These are phyloP conservation scores for Spheniscus humboldti DNA, from an alignment of 2,797 vertebrate genomes.

Conservation along the genomic window DNA sequence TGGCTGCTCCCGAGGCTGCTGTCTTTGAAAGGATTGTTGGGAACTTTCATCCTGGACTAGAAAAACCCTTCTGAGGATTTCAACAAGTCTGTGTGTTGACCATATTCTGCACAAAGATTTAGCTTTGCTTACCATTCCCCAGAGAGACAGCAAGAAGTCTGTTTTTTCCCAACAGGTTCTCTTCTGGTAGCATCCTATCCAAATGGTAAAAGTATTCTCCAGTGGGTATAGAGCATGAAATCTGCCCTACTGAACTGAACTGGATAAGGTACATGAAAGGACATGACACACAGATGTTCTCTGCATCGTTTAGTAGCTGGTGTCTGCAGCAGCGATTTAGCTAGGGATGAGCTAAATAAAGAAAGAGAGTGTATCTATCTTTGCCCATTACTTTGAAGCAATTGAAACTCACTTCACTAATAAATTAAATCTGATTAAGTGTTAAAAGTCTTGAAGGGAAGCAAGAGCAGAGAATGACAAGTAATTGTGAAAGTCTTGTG, in stretches of 20 bases:
- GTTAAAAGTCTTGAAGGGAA: neutral
- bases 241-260: neutral
- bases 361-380: neutral
- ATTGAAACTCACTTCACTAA: neutral
- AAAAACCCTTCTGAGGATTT: neutral
- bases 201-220: neutral
- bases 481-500: neutral
- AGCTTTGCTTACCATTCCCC: neutral
- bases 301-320: neutral
- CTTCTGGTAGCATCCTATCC: neutral
- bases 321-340: neutral
- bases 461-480: neutral
- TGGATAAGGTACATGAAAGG: neutral
- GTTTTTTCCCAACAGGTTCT: neutral
- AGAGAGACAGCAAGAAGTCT: neutral
- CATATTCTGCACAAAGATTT: neutral
- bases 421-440: neutral
- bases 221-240: neutral
- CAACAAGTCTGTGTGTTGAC: neutral
- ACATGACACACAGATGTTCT: neutral
- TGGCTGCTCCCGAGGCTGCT: neutral
- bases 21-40: neutral
- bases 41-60: neutral
- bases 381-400: conserved; percentile 13
- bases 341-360: neutral